Base-by-base conservation (phyloP, 2,113 vertebrate species). In the Beaufortia kweichowensis region DNA sequence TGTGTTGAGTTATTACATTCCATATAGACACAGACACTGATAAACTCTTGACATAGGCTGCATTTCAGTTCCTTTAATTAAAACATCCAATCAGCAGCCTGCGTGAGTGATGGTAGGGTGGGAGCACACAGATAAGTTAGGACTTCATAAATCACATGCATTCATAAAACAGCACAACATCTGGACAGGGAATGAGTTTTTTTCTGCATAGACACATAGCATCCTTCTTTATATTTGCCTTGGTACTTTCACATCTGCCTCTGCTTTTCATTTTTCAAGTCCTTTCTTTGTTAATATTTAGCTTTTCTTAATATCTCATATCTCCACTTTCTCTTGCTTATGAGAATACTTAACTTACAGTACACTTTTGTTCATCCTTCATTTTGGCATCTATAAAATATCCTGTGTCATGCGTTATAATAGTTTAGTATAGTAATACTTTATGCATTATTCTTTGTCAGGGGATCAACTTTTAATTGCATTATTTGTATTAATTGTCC, bases 51-150 rank as follows among this genome's bases (percentile, higher is more conserved):
- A 63, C 67, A 77, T 72, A 26, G 12, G 56, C 21, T 43, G 43
- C 23, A 29, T 57, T 59, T 66, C 35, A 75, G 57, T 79, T 73
- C 19, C n/a, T 64, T 41, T 80, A 76, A 77, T 82, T 79, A 74
- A 76, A 80, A 76, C 62, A 62, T 61, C 67, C 33, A 78, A 75
- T 76, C 79, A 77, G 21, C 41, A 53, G 14, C 26, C 41, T 12
- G 21, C 28, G 21, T 77, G 71, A 75, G 56, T 48, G 80, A 69
- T 75, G 65, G 50, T 39, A 48, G 64, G 56, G 48, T 59, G 68
- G 35, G 24, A 41, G 31, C 9, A 19, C 23, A 39, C 57, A 60
- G 41, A 60, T 66, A 73, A 55, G 56, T 68, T 76, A 63, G 50
- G 15, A 50, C 69, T 57, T 29, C 62, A 83, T 79, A 59, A 76